Conservation (phyloP, 2,113 vertebrate species). For the Lota lota region DNA sequence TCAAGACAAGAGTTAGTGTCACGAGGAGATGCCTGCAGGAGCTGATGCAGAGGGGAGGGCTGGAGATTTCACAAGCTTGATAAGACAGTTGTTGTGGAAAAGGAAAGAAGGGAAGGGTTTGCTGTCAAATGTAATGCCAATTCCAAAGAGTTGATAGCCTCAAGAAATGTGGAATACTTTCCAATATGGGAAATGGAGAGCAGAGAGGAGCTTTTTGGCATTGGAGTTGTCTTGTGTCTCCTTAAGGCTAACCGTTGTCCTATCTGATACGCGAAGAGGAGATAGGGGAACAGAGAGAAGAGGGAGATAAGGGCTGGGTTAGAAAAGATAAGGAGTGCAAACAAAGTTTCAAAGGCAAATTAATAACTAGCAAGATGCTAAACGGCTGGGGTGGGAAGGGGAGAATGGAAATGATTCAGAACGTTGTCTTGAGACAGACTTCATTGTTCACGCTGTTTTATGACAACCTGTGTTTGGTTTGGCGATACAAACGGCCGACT, state of each 20-base stretch:
- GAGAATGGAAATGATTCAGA: no score
- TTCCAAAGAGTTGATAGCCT: neutral
- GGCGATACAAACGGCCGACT: no score
- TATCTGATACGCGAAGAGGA: constrained; percentile 2
- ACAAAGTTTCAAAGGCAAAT: neutral
- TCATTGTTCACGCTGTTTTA: neutral
- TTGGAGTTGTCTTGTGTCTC: constrained; percentile 18
- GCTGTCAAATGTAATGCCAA: no score
- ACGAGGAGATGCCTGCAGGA: neutral
- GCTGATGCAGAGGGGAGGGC: no score
- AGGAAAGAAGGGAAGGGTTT: no score
- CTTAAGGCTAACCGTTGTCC: constrained; percentile 1
- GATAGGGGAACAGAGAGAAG: constrained; percentile 7
- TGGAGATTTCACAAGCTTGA: no score
- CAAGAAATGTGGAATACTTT: no score
- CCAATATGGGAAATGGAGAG: neutral
- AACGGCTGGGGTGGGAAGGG: neutral
- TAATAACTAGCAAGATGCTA: neutral
- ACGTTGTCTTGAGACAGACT: neutral
- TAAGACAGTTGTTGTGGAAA: no score
- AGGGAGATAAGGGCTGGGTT: neutral
- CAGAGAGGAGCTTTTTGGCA: constrained; percentile 8
- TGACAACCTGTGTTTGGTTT: no score
- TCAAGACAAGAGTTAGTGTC: neutral
- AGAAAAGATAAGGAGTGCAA: neutral